Conservation (phyloP, 2,113 vertebrate species). For the Callospermophilus lateralis region DNA sequence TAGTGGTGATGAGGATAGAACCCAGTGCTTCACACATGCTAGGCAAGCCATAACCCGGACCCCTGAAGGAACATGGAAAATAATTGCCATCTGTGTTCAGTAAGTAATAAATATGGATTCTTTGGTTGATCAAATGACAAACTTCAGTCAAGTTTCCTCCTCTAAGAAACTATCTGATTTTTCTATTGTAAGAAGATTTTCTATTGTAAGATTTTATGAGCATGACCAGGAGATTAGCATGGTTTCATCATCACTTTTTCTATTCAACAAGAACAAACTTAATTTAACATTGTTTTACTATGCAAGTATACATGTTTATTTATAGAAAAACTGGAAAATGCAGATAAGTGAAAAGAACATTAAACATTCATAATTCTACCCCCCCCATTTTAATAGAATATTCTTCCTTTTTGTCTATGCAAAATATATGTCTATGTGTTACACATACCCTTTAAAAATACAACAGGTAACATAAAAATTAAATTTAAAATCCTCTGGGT, state of each 20-base stretch:
- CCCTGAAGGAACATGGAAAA: neutral
- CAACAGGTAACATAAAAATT: slow-evolving; percentile 36
- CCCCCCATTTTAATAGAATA: neutral
- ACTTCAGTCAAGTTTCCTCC: neutral
- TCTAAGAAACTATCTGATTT: neutral
- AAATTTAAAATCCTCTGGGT: slow-evolving; percentile 33
- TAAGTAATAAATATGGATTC: neutral
- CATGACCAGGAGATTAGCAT: neutral
- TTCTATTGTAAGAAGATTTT: neutral
- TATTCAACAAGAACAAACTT: neutral
- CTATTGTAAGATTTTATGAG: too few species aligned
- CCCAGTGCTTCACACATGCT: too few species aligned
- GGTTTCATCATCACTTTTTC: neutral
- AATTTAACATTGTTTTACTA: neutral
- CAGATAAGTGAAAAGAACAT: neutral
- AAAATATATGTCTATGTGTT: neutral
- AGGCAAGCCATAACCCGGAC: too few species aligned
- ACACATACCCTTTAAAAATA: slow-evolving; percentile 21
- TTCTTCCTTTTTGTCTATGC: neutral
- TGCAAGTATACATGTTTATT: neutral
- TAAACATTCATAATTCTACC: neutral
- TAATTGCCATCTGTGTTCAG: neutral
- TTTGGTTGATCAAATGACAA: neutral
- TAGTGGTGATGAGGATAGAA: too few species aligned
- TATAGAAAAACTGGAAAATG: slow-evolving; percentile 21